Base-by-base conservation (phyloP, 2,888 invertebrate species). In the Nymphalis urticae region DNA sequence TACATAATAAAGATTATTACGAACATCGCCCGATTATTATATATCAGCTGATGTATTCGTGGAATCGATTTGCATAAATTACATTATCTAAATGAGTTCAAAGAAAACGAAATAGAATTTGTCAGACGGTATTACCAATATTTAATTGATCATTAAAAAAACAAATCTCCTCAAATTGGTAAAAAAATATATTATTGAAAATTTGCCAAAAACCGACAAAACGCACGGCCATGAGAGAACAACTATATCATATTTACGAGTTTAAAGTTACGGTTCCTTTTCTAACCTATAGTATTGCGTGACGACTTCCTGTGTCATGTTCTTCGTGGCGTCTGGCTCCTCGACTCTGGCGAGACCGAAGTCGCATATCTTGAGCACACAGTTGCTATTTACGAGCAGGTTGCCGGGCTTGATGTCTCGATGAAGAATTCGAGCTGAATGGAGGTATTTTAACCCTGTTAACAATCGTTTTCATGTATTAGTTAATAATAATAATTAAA, bases 251-350 rank as follows among this genome's bases (percentile, higher is more conserved):
- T 32, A 32, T 19, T 10, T 21, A 19, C 19, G 51, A 51, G 19
- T 8, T 2, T 10, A 13, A 24, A 16, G 21, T 56, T 21, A 32
- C 13, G n/a, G 21, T 0, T 19, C 17, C 42, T 54, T 27, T 24
- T 19, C 62, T 54, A 48, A 92, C 93, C 93, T 95, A 93, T 99
- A 99, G 93, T 99, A 99, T 93, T 99, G 99, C 76, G 99, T 99
- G 73, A 99, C 99, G 73, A 99, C 99, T 93, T 99, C 99, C 91
- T 99, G 99, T 48, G 99, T 99, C 99, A 99, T 99, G 88, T 97
- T 96, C 88, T 97, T 97, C 81, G 95, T 95, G 81, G 96, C 95
- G 85, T 98, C 98, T 1, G 97, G 97, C 85, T 99, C 99, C 92
- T 98, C 98, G 72, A 99, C 98, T 76, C 99, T 94, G 53, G 99